These are phyloP conservation scores for Caenorhabditis uteleia DNA, from an alignment of 2,888 invertebrate species.

Conservation along the genomic window DNA sequence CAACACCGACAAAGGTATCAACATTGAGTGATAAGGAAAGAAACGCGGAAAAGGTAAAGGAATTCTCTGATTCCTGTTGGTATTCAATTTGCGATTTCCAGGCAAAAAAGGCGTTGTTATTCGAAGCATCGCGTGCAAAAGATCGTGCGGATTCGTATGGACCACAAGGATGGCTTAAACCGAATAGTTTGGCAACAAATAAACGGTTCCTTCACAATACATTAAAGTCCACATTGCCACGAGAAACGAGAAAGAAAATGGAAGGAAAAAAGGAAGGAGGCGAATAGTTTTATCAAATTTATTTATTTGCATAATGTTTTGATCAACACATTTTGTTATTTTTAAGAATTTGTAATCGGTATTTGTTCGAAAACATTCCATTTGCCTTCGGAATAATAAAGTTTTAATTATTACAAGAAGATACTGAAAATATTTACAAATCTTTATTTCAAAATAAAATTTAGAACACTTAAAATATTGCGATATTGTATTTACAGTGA, in stretches of 20 bases:
- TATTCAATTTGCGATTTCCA: too few relatives aligned
- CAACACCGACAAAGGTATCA: constrained; percentile 3
- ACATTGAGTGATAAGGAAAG: constrained; percentile 6
- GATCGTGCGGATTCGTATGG: constrained; percentile 45
- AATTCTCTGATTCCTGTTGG: too few relatives aligned
- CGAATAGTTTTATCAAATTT: neutral
- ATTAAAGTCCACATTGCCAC: constrained; percentile 42
- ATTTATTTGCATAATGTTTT: neutral
- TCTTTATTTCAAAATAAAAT: too few relatives aligned
- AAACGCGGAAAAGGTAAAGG: constrained; percentile 6
- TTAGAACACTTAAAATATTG: constrained; percentile 4
- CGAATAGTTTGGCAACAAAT: constrained; percentile 50
- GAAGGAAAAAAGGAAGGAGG: constrained; percentile 2
- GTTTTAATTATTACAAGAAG: too few relatives aligned
- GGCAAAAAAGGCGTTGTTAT: constrained; percentile 45
- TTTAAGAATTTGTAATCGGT: too few relatives aligned
- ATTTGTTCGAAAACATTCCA: too few relatives aligned
- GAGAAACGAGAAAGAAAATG: constrained; percentile 12
- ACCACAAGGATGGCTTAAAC: constrained; percentile 56
- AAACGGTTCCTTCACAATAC: constrained; percentile 50
- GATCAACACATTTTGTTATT: too few relatives aligned
- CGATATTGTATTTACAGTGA: neutral
- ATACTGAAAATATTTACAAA: neutral
- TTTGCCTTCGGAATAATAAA: too few relatives aligned
- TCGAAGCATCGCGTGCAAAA: constrained; percentile 51